These are phyloP conservation scores for Pachydiplax longipennis DNA, from an alignment of 2,888 invertebrate species.

Conservation along the genomic window DNA sequence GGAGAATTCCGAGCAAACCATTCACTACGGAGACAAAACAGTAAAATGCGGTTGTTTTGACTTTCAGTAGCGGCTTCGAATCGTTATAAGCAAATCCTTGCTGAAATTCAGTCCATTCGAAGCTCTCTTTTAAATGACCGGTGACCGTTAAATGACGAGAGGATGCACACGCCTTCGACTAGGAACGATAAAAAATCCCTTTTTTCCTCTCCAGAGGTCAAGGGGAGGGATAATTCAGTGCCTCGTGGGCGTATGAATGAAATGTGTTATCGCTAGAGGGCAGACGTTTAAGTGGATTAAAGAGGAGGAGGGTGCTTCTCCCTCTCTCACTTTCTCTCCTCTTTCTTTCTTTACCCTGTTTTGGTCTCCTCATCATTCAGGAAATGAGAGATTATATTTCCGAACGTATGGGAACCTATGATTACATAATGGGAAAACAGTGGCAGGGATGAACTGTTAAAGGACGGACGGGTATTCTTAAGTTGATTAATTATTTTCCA, in stretches of 20 bases:
- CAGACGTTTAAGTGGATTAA: constrained; percentile 36
- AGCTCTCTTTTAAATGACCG: neutral
- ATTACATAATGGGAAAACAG: too few relatives aligned
- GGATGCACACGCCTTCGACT: neutral
- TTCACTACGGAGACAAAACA: neutral
- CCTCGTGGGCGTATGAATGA: neutral
- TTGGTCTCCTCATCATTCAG: neutral
- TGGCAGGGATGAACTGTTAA: too few relatives aligned
- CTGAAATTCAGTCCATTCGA: neutral
- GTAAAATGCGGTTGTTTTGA: neutral
- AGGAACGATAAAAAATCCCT: neutral
- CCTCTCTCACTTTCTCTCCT: neutral
- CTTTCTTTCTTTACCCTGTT: neutral
- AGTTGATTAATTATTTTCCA: too few relatives aligned
- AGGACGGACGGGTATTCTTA: too few relatives aligned
- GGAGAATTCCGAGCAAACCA: too few relatives aligned
- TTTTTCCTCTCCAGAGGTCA: neutral
- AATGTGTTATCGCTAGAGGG: constrained; percentile 8
- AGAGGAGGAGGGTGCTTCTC: neutral
- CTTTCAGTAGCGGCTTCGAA: neutral
- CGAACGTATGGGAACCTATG: neutral
- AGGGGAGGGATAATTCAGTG: neutral
- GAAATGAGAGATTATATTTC: neutral
- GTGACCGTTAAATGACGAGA: neutral
- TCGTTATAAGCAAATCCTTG: neutral